These are phyloP conservation scores for Sitobion miscanthi DNA, from an alignment of 1,140 invertebrate genomes.

Conservation along the genomic window DNA sequence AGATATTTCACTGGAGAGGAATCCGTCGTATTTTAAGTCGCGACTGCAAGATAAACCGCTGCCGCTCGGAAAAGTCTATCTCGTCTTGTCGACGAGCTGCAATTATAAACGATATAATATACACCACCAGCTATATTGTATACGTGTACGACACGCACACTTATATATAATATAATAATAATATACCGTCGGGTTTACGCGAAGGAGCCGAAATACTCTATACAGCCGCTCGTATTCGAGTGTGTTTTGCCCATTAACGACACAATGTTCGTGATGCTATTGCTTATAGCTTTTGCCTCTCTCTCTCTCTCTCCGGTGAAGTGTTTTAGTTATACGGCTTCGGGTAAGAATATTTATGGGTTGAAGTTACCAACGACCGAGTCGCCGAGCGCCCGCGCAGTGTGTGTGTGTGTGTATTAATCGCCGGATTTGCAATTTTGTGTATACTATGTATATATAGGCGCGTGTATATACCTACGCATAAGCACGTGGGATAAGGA, in stretches of 20 bases:
- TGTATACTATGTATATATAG: not conserved
- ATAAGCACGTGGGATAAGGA: not conserved
- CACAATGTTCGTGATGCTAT: not conserved
- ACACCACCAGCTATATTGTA: too few species aligned
- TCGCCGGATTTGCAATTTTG: conserved; percentile 26
- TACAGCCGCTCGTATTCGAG: not conserved
- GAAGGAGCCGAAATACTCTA: conserved; percentile 12
- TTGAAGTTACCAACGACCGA: conserved; percentile 26
- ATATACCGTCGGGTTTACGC: conserved; percentile 3
- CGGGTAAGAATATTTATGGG: conserved; percentile 37
- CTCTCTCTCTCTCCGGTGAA: not conserved
- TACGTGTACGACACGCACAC: not conserved
- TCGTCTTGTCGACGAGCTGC: conserved; percentile 13
- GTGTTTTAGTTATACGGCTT: conserved; percentile 30
- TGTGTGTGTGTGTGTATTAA: not conserved
- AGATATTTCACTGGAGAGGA: not conserved
- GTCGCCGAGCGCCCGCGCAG: not conserved
- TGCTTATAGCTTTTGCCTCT: not conserved
- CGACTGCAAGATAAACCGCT: conserved; percentile 16
- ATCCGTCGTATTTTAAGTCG: conserved; percentile 26
- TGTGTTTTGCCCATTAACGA: conserved; percentile 50
- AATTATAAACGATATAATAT: conserved; percentile 45
- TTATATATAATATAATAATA: not conserved
- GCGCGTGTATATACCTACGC: not conserved
- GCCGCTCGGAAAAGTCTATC: not conserved